Evolutionary conservation across 53 echinoderm and acorn worm species (phyloP), one percentile per base, ranked within the genome.

Genomic region (Luidia sarsii): DNA sequence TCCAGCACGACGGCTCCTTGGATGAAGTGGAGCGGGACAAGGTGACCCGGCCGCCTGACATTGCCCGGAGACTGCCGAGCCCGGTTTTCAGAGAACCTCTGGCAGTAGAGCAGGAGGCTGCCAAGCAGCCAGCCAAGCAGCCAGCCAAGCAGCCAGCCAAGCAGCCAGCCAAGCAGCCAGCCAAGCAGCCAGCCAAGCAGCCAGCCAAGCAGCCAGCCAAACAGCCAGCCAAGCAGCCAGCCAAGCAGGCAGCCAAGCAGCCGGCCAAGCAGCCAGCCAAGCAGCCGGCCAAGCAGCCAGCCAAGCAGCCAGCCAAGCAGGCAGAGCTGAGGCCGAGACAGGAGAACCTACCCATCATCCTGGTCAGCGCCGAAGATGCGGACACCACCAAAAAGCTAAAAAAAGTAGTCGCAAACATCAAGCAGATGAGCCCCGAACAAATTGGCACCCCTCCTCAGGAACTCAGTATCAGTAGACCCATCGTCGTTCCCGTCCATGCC

Each of bases 21-120:
- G 57, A 72, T 54, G 72, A 72, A 37, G 72, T 72, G 7, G 72
- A 72, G 11, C 38, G 23, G 22, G 71, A 71, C 21, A 71, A 54
- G 33, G 22, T 55, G 16, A 36, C 36, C 36, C 20, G 39, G 39
- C 27, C 23, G 21, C 72, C 72, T 6, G 72, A 72, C 7, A 13
- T 15, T 37, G 57, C 39, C 11, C 36, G 50, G 22, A 72, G 35
- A 55, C 54, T 72, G 37, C 55, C 56, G 9, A 72, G 36, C 54
- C 72, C 56, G 16, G 72, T 52, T 20, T 51, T n/a, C n/a, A n/a
- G n/a, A n/a, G n/a, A n/a, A n/a, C n/a, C n/a, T n/a, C 41, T 41
- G 11, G 6, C 6, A 7, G 41, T 50, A 38, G 55, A 72, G 25
- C 55, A 25, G 15, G 55, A 55, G 37, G 35, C n/a, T 7, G 22